Conservation (phyloP, 2,888 invertebrate species). For the Dendrolimus pini region DNA sequence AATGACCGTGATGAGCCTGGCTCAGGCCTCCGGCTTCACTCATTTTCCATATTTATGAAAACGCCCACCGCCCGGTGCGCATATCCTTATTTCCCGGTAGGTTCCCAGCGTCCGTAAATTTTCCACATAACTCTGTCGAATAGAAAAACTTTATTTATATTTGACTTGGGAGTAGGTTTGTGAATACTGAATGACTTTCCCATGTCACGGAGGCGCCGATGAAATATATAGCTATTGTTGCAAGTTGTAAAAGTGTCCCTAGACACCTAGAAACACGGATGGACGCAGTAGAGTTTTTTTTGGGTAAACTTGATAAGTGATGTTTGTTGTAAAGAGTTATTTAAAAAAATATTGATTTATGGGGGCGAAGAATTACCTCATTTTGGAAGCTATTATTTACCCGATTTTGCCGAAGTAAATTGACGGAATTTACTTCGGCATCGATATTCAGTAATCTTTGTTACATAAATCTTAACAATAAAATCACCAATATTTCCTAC, state of each 20-base stretch:
- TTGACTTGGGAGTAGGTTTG: slow-evolving; percentile 56
- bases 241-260: neutral
- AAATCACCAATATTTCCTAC: neutral
- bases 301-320: too few relatives aligned
- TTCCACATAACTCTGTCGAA: slow-evolving; percentile 48
- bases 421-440: too few relatives aligned
- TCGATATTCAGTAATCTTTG: too few relatives aligned
- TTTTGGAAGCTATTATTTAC: too few relatives aligned
- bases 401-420: too few relatives aligned
- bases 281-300: too few relatives aligned
- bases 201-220: slow-evolving; percentile 23
- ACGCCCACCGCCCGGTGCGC: slow-evolving; percentile 25
- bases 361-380: too few relatives aligned
- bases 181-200: slow-evolving; percentile 57
- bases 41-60: slow-evolving; percentile 39
- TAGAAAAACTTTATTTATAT: slow-evolving; percentile 71
- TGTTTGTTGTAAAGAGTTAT: too few relatives aligned
- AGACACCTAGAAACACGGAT: too few relatives aligned
- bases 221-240: neutral
- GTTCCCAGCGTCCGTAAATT: slow-evolving; percentile 50
- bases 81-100: slow-evolving; percentile 59
- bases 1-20: slow-evolving; percentile 22
- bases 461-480: too few relatives aligned
- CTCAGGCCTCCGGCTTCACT: neutral
- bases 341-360: too few relatives aligned